Evolutionary conservation across 2,113 vertebrate species (phyloP).

Genomic region (Pteruthius melanotis): DNA sequence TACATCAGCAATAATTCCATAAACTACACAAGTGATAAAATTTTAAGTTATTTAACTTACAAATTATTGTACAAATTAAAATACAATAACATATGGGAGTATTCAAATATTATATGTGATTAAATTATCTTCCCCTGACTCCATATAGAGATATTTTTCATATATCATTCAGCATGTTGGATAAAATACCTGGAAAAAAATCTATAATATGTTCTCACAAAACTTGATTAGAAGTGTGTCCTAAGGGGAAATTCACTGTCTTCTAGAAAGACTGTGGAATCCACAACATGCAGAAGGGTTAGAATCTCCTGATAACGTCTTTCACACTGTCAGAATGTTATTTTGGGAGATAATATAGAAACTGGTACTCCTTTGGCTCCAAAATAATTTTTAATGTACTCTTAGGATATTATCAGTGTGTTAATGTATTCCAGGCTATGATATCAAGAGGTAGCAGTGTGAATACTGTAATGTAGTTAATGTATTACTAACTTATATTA

Average conservation of each 20-base stretch:
- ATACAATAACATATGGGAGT: background rate
- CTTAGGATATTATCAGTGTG: background rate
- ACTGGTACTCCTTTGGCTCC: background rate
- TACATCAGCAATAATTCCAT: background rate
- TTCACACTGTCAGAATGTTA: background rate
- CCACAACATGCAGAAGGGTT: background rate
- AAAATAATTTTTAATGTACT: background rate
- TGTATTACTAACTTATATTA: slow-evolving; percentile 3
- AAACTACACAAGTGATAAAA: background rate
- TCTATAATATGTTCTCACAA: background rate
- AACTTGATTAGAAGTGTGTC: background rate
- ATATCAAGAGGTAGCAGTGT: background rate
- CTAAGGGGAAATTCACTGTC: background rate
- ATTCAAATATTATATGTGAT: background rate
- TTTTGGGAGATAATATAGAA: background rate
- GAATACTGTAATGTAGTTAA: background rate
- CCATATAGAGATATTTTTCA: background rate
- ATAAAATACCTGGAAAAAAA: slow-evolving; percentile 13
- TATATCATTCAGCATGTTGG: background rate
- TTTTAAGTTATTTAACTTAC: background rate
- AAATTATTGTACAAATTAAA: background rate
- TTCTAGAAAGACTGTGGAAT: background rate
- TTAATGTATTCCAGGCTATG: background rate
- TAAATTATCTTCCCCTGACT: background rate
- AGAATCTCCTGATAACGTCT: background rate